Evolutionary conservation across 2,888 invertebrate genomes (phyloP), one percentile per base, ranked within the genome.

Genomic region (Microctonus hyperodae): DNA sequence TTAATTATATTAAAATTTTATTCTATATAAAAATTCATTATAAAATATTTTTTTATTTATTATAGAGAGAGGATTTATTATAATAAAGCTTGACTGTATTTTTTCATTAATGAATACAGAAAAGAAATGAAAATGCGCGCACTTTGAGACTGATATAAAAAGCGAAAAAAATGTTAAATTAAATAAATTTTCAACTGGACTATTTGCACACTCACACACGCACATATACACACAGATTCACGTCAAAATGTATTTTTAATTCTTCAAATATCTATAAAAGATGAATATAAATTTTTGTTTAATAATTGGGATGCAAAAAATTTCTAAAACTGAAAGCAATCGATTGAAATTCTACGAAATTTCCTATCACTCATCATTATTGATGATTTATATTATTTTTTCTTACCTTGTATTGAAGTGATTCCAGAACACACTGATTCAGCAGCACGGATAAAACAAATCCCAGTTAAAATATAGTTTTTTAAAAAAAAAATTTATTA

Each of bases 321-420:
- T 51, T 25, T 51, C 11, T 23, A 51, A 57, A 57, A 35, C 13
- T 11, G 13, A 57, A 57, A 55, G 20, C 22, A 35, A 35, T 33
- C 3, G 37, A 37, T n/a, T n/a, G 20, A n/a, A n/a, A n/a, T n/a
- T 20, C 44, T 44, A 44, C 44, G 16, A 53, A 53, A 53, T 53
- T 53, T 53, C 53, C 44, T 23, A 31, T 69, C 65, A 69, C 63
- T 70, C 65, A 67, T 70, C 64, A 57, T 56, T 64, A 73, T 59
- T 65, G 65, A 64, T 44, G 65, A 67, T 65, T 65, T 70, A 65
- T 67, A 61, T 72, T 69, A 71, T n/a, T 37, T 64, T 69, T 85
- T 90, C 95, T 96, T 96, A 96, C 96, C 96, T 96, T 90, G 95
- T 93, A 87, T 96, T 96, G 94, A 96, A 96, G 93, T 96, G 94